Evolutionary conservation across 2,797 vertebrate genomes (phyloP), one percentile per base, ranked within the genome.

Genomic region (Lemur catta): DNA sequence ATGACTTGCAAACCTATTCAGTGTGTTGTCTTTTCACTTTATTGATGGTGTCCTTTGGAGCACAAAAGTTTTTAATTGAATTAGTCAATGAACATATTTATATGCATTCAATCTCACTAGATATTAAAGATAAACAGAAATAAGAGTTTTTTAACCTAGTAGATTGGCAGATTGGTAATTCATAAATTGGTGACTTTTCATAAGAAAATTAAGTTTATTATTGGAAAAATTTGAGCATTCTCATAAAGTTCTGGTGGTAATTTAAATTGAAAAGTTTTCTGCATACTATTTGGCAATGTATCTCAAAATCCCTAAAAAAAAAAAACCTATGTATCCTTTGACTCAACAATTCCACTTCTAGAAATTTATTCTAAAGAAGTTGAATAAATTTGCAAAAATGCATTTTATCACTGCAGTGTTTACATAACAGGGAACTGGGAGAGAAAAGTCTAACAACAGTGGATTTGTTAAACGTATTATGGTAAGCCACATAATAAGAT

Each of bases 241-340:
- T 87, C 22, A 84, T 35, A 84, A 84, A 78, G 35, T 80, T 57
- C 50, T 63, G 50, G n/a, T 55, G 26, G 33, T 41, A 80, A 91
- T 89, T 82, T 89, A 94, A 89, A 59, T 50, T 69, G 33, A 30
- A 74, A 86, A 7, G 7, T 84, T 94, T 95, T 96, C 72, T 69
- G 46, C 65, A 94, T 8, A 92, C 5, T 59, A 52, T 78, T 59
- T 91, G 30, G 41, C 26, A 93, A 59, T 41, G 6, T 59, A 80
- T 65, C 52, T 81, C 30, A 93, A 91, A 91, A 75, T 7, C 52
- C 7, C 48, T 78, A 59, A 91, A 89, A 82, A 46, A 46, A 43
- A 43, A 50, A 76, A 76, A 24, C n/a, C 24, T 35, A 22, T 55
- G 13, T 67, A 46, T 48, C 28, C 24, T 65, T 80, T 88, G 46